phyloP scores from a whole-genome alignment of 2,797 vertebrate genomes.

The Betta splendens region DNA sequence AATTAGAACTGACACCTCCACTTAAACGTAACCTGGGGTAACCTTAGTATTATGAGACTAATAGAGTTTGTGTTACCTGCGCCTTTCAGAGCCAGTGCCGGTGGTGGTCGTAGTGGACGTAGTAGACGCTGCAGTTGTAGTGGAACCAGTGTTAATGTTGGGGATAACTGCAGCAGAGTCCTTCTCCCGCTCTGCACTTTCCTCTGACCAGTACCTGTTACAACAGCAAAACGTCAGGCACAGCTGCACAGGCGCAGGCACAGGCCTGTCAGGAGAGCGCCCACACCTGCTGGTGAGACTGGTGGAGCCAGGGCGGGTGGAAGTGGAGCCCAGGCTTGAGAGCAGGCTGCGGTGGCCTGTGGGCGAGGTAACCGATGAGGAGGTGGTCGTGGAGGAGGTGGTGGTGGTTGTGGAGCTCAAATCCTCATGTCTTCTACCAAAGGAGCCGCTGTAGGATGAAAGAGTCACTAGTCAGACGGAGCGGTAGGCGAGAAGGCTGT shows the following conservation, averaged over 20 bases:
- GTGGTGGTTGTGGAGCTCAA: constrained; percentile 87
- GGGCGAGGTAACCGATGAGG: constrained; percentile 96
- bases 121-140: constrained; percentile 83
- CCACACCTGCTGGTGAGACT: constrained; percentile 93
- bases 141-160: constrained; percentile 93
- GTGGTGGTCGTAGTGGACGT: constrained; percentile 81
- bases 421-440: constrained; percentile 94
- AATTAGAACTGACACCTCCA: too few relatives aligned
- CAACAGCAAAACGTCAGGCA: constrained; percentile 13
- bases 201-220: constrained; percentile 96
- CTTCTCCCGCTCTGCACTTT: constrained; percentile 93
- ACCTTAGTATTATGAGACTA: too few relatives aligned
- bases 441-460: constrained; percentile 85
- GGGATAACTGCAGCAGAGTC: constrained; percentile 94
- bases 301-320: constrained; percentile 87
- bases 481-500: not conserved
- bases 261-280: not conserved
- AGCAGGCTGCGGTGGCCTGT: constrained; percentile 89
- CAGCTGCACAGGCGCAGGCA: not conserved
- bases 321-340: constrained; percentile 86
- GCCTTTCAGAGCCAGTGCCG: constrained; percentile 88
- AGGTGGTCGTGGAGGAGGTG: constrained; percentile 81
- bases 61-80: constrained; percentile 86
- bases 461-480: not conserved
- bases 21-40: too few relatives aligned